Evolutionary conservation across 2,113 vertebrate genomes (phyloP).

Genomic region (Petroica traversi): DNA sequence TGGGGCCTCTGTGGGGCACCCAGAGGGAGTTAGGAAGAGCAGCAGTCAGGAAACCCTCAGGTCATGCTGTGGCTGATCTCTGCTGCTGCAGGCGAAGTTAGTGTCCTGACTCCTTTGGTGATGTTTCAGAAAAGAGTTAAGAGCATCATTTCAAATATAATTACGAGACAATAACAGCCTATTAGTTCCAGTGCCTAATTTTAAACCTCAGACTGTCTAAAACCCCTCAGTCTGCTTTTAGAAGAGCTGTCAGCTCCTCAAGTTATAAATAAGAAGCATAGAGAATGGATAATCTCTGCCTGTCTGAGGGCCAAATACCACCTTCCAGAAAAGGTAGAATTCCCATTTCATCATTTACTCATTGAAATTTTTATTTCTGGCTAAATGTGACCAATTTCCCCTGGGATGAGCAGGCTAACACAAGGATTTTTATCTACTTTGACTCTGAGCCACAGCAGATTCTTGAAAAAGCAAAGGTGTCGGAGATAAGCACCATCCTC

Average conservation of each 20-base stretch:
- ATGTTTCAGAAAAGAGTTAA: conserved; percentile 12
- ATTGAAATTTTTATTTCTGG: neutral
- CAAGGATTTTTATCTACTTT: neutral
- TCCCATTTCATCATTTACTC: neutral
- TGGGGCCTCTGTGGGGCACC: neutral
- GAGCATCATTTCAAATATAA: conserved; percentile 61
- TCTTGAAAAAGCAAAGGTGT: neutral
- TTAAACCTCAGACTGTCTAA: conserved; percentile 53
- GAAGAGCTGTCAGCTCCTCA: conserved; percentile 28
- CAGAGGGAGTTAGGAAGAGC: neutral
- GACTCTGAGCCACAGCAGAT: neutral
- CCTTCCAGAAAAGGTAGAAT: conserved; percentile 17
- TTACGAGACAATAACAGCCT: conserved; percentile 66
- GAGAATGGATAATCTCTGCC: conserved; percentile 11
- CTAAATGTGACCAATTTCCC: neutral
- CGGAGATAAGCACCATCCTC: neutral
- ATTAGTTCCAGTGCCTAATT: conserved; percentile 69
- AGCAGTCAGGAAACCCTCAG: rapidly evolving
- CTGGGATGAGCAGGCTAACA: neutral
- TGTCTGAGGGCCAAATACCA: neutral
- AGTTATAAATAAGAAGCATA: conserved; percentile 23
- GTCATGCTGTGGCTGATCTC: rapidly evolving
- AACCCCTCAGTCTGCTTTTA: conserved; percentile 10
- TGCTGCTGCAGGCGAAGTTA: neutral
- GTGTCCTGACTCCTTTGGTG: neutral